phyloP scores from a whole-genome alignment of 2,888 invertebrate species.

The Harpalus rubripes region DNA sequence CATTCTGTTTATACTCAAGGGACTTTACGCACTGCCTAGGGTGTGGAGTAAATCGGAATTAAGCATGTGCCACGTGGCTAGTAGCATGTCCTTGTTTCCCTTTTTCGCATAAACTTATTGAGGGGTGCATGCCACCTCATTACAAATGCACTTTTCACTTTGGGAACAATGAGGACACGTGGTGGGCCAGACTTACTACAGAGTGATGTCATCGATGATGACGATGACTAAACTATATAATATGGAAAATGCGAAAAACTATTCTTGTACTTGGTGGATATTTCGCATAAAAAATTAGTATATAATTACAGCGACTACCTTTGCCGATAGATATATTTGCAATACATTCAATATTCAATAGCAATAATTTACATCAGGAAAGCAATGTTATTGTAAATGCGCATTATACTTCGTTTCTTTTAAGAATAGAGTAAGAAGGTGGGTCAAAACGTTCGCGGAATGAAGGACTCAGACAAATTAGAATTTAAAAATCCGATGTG shows the following conservation, averaged over 20 bases:
- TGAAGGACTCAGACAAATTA: no score
- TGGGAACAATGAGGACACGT: slow-evolving; percentile 23
- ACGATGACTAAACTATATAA: neutral
- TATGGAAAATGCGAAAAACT: neutral
- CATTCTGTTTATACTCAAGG: slow-evolving; percentile 26
- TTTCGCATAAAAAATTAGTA: no score
- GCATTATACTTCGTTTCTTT: no score
- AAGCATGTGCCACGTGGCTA: slow-evolving; percentile 38
- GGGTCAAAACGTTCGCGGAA: no score
- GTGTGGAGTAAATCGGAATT: slow-evolving; percentile 27
- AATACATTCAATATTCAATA: no score
- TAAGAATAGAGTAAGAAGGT: no score
- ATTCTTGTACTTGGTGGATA: no score
- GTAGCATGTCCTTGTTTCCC: slow-evolving; percentile 18
- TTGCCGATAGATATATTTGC: no score
- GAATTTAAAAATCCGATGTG: no score
- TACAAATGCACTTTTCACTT: slow-evolving; percentile 60
- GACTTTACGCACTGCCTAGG: neutral
- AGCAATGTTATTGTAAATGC: no score
- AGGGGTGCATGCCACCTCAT: slow-evolving; percentile 33
- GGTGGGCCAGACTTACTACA: neutral
- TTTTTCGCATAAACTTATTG: slow-evolving; percentile 36
- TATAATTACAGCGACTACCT: no score
- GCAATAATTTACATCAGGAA: no score
- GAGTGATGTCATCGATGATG: slow-evolving; percentile 31